These are phyloP conservation scores for Rhynchomys soricoides DNA, from an alignment of 2,113 vertebrate species.

Conservation along the genomic window DNA sequence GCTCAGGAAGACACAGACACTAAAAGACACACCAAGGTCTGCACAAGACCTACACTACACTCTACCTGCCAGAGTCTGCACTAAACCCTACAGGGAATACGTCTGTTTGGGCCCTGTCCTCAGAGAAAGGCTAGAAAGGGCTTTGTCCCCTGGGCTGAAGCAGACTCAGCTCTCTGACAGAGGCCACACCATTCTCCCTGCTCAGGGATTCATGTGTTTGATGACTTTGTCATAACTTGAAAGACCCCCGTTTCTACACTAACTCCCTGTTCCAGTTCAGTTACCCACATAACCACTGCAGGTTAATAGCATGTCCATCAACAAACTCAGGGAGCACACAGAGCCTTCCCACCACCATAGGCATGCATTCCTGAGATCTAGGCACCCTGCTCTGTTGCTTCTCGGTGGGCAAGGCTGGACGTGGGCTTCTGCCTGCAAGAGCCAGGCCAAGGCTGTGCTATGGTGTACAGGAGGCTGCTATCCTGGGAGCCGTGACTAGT, in stretches of 20 bases:
- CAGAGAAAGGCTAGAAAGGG: not conserved
- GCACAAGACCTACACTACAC: not conserved
- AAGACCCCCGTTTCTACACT: constrained; percentile 55
- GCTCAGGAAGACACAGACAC: no score
- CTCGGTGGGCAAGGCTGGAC: not conserved
- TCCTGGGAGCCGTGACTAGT: not conserved
- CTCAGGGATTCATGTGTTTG: not conserved
- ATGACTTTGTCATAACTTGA: constrained; percentile 71
- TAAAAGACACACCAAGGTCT: not conserved
- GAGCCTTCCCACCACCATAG: not conserved
- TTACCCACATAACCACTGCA: constrained; percentile 67
- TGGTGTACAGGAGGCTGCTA: not conserved
- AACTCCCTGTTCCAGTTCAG: constrained; percentile 71
- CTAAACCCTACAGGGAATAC: not conserved
- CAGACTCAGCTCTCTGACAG: fast-evolving
- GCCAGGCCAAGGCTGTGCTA: not conserved
- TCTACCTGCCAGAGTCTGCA: not conserved
- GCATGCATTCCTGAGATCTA: not conserved
- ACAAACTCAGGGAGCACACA: not conserved
- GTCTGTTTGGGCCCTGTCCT: not conserved
- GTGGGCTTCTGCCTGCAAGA: not conserved
- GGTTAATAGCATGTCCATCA: constrained; percentile 65
- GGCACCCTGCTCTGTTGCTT: not conserved
- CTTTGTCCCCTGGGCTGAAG: not conserved
- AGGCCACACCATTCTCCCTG: not conserved